phyloP scores from a whole-genome alignment of 2,113 vertebrate species.

The Cochlearius cochlearius region DNA sequence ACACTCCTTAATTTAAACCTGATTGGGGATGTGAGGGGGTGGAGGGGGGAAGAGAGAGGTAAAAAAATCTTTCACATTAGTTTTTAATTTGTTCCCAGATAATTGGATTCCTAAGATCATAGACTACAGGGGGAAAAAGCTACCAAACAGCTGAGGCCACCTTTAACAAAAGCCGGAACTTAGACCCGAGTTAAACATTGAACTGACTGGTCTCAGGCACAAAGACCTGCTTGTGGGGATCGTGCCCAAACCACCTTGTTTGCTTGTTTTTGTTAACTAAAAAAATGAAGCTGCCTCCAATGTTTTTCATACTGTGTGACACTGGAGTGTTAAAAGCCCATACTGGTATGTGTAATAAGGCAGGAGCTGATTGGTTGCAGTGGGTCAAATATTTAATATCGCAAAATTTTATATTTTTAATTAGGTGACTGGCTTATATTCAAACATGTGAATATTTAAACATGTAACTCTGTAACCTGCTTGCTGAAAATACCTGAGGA shows the following conservation, averaged over 20 bases:
- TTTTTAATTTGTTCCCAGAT: background rate
- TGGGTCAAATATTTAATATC: background rate
- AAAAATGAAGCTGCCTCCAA: background rate
- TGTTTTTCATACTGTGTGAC: background rate
- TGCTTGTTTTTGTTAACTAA: background rate
- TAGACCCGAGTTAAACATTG: background rate
- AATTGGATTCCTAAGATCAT: background rate
- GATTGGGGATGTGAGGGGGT: background rate
- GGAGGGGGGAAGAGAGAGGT: background rate
- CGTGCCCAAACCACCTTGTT: background rate
- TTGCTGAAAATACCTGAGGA: background rate
- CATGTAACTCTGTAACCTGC: background rate
- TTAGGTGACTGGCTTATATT: background rate
- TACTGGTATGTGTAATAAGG: background rate
- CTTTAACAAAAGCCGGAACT: background rate
- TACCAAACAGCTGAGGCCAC: background rate
- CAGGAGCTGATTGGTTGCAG: background rate
- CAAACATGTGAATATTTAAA: background rate
- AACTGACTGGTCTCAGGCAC: background rate
- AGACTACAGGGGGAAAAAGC: background rate
- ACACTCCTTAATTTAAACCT: background rate
- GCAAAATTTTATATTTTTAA: background rate
- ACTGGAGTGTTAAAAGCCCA: background rate
- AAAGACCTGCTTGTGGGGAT: background rate
- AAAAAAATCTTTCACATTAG: background rate